Evolutionary conservation across 2,113 vertebrate species (phyloP).

Genomic region (Psophia crepitans): DNA sequence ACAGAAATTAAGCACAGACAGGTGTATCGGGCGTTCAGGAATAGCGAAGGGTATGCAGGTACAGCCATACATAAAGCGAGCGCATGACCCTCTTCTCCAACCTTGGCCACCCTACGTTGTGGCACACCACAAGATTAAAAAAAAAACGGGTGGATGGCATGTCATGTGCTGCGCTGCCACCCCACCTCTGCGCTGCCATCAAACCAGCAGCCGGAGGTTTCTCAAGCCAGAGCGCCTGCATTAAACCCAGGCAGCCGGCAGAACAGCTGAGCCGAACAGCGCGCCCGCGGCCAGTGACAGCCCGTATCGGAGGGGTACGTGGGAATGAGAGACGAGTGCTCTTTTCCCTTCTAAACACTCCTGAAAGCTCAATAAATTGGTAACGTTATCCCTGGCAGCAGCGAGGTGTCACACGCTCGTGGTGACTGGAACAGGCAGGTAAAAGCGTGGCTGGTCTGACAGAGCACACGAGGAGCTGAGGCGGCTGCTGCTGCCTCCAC

Average conservation of each 20-base stretch:
- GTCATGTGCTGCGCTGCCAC: not conserved
- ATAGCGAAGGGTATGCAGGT: not conserved
- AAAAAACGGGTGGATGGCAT: not conserved
- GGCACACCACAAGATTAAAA: not conserved
- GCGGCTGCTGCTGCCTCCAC: not conserved
- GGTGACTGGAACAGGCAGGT: not conserved
- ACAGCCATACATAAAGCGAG: not conserved
- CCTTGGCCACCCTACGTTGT: not conserved
- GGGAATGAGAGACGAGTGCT: not conserved
- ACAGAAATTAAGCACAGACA: not conserved
- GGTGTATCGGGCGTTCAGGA: not conserved
- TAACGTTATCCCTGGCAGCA: not conserved
- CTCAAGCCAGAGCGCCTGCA: not conserved
- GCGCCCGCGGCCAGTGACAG: not conserved
- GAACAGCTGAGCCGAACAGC: not conserved
- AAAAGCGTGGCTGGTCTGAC: not conserved
- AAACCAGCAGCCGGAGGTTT: not conserved
- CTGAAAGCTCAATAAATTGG: not conserved
- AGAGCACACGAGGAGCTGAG: not conserved
- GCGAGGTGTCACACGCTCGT: not conserved
- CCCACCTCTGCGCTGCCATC: not conserved
- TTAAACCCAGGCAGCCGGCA: not conserved
- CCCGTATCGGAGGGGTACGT: not conserved
- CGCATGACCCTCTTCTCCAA: not conserved
- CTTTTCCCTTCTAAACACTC: not conserved